phyloP scores from a whole-genome alignment of 2,797 vertebrate species.

The Hypotaenidia okinawae region DNA sequence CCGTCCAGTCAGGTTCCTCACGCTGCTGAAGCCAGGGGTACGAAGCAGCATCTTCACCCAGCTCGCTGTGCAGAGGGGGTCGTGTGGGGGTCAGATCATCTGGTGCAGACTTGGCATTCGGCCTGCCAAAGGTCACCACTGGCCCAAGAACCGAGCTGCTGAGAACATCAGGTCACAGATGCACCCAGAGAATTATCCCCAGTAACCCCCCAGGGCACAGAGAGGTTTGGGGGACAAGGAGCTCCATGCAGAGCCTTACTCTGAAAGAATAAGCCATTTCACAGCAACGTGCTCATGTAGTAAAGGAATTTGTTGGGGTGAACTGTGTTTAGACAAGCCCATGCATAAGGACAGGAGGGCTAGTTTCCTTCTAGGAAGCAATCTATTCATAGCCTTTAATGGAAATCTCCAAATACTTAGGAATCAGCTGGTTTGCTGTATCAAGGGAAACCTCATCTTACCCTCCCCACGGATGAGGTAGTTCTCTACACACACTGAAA shows the following conservation, averaged over 20 bases:
- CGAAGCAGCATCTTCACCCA: neutral
- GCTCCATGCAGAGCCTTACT: neutral
- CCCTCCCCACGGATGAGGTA: neutral
- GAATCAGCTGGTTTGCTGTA: neutral
- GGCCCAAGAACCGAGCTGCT: neutral
- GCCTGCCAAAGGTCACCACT: neutral
- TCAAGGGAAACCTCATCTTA: neutral
- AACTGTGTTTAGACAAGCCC: neutral
- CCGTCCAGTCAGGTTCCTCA: neutral
- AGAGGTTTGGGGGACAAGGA: neutral
- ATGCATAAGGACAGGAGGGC: neutral
- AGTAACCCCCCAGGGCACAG: neutral
- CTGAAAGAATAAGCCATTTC: neutral
- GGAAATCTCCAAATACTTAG: neutral
- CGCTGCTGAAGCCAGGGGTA: neutral
- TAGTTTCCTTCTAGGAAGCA: neutral
- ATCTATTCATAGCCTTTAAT: slow-evolving; percentile 4
- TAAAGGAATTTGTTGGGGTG: neutral
- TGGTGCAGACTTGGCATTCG: neutral
- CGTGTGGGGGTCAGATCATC: neutral
- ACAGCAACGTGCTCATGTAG: neutral
- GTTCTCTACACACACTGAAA: neutral
- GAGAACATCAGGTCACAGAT: neutral
- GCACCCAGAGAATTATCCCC: neutral
- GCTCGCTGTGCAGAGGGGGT: neutral